Percentiles rank a stretch among this genome's conserved stretches.
These are phyloP conservation scores for Patiria miniata DNA, from an alignment of 35 echinoderm and acorn worm species.

Conservation along the genomic window DNA sequence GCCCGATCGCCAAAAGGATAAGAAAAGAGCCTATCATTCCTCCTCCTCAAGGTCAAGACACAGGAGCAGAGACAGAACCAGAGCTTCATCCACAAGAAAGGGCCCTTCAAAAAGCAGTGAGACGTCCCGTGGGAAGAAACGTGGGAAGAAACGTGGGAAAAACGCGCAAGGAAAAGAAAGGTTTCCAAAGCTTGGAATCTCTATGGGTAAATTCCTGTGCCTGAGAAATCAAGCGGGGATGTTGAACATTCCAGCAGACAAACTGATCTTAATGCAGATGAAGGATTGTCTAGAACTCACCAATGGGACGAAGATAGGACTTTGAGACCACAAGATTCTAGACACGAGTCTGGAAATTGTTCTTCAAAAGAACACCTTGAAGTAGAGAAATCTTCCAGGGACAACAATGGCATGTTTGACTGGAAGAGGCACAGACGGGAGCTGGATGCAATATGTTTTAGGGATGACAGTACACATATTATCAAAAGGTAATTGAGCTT, in stretches of 20 bases:
- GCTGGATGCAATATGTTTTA: conserved; percentile 16
- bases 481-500: background rate
- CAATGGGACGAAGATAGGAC: background rate
- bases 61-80: background rate
- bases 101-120: background rate
- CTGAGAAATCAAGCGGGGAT: background rate
- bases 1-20: background rate
- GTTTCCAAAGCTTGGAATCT: background rate
- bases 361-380: background rate
- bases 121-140: background rate
- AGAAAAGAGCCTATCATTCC: background rate
- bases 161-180: too few relatives aligned
- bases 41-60: background rate
- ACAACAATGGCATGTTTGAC: background rate
- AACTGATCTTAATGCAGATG: background rate
- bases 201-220: background rate
- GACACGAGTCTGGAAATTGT: background rate
- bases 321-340: background rate
- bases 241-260: background rate
- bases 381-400: background rate
- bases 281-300: background rate
- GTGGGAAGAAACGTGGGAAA: too few relatives aligned
- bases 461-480: background rate
- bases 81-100: background rate
- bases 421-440: conserved; percentile 9